These are phyloP conservation scores for Heteromurus nitidus DNA, from an alignment of 2,888 invertebrate genomes.

Conservation along the genomic window DNA sequence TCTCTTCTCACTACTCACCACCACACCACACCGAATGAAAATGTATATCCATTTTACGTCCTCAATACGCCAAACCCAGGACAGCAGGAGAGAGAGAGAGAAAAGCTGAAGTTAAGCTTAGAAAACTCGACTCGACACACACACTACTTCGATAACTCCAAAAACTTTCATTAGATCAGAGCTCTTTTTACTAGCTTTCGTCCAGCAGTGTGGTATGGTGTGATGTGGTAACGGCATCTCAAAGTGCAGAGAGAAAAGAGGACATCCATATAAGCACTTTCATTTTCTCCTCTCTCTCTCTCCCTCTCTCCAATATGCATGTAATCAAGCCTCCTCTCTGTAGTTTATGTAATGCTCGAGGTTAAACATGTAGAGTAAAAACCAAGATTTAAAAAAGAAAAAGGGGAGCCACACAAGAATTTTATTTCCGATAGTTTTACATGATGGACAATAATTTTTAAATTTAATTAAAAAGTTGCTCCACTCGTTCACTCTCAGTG, in stretches of 20 bases:
- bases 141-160: conserved; percentile 15
- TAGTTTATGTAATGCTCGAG: background rate
- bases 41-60: too few species aligned
- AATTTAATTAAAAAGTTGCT: conserved; percentile 72
- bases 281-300: background rate
- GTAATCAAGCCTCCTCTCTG: background rate
- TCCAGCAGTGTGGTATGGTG: background rate
- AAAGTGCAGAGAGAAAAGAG: too few species aligned
- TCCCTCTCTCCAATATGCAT: conserved; percentile 2
- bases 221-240: background rate
- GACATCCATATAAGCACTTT: background rate
- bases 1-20: background rate
- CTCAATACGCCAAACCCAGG: too few species aligned
- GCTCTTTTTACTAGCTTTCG: conserved; percentile 5
- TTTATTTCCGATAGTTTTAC: conserved; percentile 56
- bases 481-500: background rate
- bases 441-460: conserved; percentile 72
- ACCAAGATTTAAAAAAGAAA: conserved; percentile 21
- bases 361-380: background rate
- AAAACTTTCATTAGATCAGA: conserved; percentile 18
- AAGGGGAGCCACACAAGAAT: conserved; percentile 26
- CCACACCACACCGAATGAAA: too few species aligned
- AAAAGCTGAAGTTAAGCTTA: background rate
- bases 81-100: background rate
- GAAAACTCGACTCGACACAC: too few species aligned